A percentile compares a stretch with the other conserved stretches of the same genome.
Conservation (phyloP, 2,113 vertebrate genomes). For the Piaya cayana region DNA sequence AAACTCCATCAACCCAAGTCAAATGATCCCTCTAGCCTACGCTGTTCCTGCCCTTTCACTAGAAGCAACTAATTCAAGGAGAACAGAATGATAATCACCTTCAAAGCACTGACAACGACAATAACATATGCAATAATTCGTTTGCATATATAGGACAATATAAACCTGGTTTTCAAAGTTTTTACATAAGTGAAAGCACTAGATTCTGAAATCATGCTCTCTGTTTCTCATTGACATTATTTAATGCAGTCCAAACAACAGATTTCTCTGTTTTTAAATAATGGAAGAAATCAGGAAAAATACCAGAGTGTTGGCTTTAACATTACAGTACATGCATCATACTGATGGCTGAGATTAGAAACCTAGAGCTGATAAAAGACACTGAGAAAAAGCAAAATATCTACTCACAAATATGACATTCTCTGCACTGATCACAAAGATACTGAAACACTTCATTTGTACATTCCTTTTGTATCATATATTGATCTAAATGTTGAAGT, state of each 20-base stretch:
- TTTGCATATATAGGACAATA: neutral
- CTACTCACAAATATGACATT: neutral
- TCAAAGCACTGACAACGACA: conserved; percentile 4
- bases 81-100: neutral
- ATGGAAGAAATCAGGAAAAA: neutral
- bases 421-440: conserved; percentile 39
- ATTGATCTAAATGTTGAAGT: conserved; percentile 9
- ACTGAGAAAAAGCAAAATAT: conserved; percentile 4
- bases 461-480: conserved; percentile 5
- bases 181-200: neutral
- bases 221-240: neutral
- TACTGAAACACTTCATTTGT: conserved; percentile 5
- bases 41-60: neutral
- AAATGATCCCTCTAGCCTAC: conserved; percentile 1
- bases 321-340: neutral
- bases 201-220: neutral
- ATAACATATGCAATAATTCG: neutral
- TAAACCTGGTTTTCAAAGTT: neutral
- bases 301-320: neutral
- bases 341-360: conserved; percentile 19
- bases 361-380: neutral
- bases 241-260: neutral
- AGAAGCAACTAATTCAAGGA: conserved; percentile 41
- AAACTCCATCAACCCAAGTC: conserved; percentile 10
- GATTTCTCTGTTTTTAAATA: neutral